Percentiles rank a stretch among this genome's conserved stretches.
Evolutionary conservation across 2,797 vertebrate species (phyloP).

Genomic region (Lagodon rhomboides): DNA sequence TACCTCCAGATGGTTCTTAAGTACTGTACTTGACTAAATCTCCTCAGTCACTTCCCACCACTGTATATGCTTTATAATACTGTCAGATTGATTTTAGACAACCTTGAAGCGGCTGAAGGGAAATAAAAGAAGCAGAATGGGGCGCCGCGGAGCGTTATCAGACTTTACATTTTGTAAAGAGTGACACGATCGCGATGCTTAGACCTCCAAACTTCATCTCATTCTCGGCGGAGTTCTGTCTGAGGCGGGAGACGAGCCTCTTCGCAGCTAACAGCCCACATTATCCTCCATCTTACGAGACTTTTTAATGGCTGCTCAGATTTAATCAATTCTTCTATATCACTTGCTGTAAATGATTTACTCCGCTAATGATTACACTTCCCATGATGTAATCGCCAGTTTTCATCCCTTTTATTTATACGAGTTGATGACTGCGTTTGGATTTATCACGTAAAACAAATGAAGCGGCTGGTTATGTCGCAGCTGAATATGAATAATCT

Average conservation of each 20-base stretch:
- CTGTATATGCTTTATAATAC: not conserved
- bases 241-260: conserved; percentile 7
- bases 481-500: not conserved
- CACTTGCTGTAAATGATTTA: conserved; percentile 52
- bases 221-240: not conserved
- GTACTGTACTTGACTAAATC: not conserved
- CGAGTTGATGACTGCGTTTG: conserved; percentile 1
- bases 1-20: not conserved
- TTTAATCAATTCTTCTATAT: conserved; percentile 65
- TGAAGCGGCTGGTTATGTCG: not conserved
- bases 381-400: conserved; percentile 47
- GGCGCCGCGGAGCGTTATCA: not conserved
- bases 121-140: not conserved
- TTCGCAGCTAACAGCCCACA: conserved; percentile 38
- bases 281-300: conserved; percentile 26
- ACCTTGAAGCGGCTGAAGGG: not conserved
- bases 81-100: not conserved
- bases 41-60: not conserved
- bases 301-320: conserved; percentile 44
- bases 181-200: not conserved
- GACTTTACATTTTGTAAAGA: not conserved
- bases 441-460: conserved; percentile 17
- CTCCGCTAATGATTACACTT: conserved; percentile 51
- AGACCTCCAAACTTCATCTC: not conserved
- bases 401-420: conserved; percentile 26